phyloP scores from a whole-genome alignment of 2,797 vertebrate genomes.

The Hapalemur alaotrensis region DNA sequence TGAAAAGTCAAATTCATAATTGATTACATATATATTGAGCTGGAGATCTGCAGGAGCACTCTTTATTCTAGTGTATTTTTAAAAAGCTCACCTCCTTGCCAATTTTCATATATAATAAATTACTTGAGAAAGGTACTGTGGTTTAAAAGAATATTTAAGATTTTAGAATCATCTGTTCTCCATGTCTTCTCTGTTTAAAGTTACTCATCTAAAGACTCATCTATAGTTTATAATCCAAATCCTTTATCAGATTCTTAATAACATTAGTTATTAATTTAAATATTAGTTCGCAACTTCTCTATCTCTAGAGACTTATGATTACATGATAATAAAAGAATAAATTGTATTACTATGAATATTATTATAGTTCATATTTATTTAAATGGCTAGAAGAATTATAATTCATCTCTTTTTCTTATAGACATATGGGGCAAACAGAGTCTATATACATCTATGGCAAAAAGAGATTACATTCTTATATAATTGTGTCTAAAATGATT shows the following conservation, averaged over 20 bases:
- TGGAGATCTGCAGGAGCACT: not conserved
- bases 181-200: not conserved
- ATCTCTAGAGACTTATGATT: not conserved
- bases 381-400: not conserved
- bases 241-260: not conserved
- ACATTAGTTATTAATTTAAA: conserved; percentile 1
- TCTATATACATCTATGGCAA: not conserved
- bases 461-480: not conserved
- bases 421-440: not conserved
- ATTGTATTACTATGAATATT: not conserved
- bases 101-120: not conserved
- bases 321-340: not conserved
- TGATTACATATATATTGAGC: not conserved
- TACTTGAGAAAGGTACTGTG: not conserved
- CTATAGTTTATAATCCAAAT: not conserved
- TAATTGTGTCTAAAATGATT: not conserved
- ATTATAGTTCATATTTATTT: conserved; percentile 1
- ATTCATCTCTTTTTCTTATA: not conserved
- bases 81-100: not conserved
- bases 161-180: not conserved
- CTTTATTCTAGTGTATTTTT: not conserved
- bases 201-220: not conserved
- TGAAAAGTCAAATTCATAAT: not conserved
- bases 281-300: not conserved
- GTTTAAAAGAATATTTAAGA: not conserved